Percentiles rank a stretch among this genome's conserved stretches.
Conservation (phyloP, 2,797 vertebrate species). For the Serranus cabrilla region DNA sequence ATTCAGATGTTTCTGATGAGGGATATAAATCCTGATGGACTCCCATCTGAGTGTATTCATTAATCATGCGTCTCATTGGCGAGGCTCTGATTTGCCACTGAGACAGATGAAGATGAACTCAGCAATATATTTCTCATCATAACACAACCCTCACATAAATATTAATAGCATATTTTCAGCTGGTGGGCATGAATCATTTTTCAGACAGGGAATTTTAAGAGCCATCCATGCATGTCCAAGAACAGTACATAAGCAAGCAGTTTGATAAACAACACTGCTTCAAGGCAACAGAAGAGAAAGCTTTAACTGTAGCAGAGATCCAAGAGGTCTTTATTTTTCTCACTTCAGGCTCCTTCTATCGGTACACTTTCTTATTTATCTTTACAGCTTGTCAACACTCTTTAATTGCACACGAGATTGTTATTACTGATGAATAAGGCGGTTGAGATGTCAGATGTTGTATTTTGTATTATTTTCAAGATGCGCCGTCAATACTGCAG, state of each 20-base stretch:
- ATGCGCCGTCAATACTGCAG: not conserved
- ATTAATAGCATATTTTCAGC: conserved; percentile 88
- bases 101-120: conserved; percentile 87
- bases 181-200: conserved; percentile 87
- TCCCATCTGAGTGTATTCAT: conserved; percentile 74
- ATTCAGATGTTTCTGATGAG: conserved; percentile 79
- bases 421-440: conserved; percentile 1
- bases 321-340: conserved; percentile 64
- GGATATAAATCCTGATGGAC: conserved; percentile 84
- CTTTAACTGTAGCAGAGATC: conserved; percentile 48
- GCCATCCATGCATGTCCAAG: conserved; percentile 78
- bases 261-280: conserved; percentile 84
- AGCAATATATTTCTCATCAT: conserved; percentile 89
- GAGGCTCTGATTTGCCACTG: conserved; percentile 81
- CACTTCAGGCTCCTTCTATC: conserved; percentile 38
- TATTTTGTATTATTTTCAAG: not conserved
- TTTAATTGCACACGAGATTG: conserved; percentile 38
- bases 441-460: not conserved
- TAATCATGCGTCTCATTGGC: conserved; percentile 84
- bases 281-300: conserved; percentile 67
- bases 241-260: conserved; percentile 79
- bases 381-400: conserved; percentile 39
- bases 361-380: conserved; percentile 40
- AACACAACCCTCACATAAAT: conserved; percentile 87
- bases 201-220: conserved; percentile 84